Evolutionary conservation across 2,113 vertebrate species (phyloP), one percentile per base, ranked within the genome.

Genomic region (Loxodonta africana): DNA sequence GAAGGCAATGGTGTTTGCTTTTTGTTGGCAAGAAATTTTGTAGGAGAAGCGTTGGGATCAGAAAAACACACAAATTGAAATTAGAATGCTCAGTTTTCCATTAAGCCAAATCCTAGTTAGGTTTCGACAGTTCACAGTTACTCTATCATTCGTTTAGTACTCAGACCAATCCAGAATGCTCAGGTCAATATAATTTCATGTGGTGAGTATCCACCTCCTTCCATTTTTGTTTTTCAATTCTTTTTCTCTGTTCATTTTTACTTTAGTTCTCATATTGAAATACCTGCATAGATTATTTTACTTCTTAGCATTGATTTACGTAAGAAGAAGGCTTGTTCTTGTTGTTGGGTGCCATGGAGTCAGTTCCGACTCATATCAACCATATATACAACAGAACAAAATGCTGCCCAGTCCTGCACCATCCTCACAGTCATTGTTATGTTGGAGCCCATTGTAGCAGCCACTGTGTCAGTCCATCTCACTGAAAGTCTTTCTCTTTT

Each of bases 1-100:
- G 7, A 94, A 89, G 86, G 67, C 77, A 97, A 97, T 97, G 65
- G 44, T 0, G 0, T 95, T 95, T 96, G 78, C 78, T 69, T 77
- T 95, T 93, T 94, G 8, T 63, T 89, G 82, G 44, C 91, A 63
- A 80, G 69, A 92, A 89, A 77, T 57, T 89, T 94, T 1, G 26
- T 15, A 15, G 8, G 17, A 9, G n/a, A 78, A 78, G 62, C 90
- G 44, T 37, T 91, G 6, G n/a, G 65, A 48, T 73, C 33, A 73
- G n/a, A 37, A 73, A 73, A 73, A 73, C n/a, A n/a, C 33, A 20
- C 41, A 51, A 30, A 44, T 3, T 78, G 28, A 28, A 23, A 53
- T 88, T 48, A 81, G 37, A 83, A 74, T 60, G 20, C 30, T 63
- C 21, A 80, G 48, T 74, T 88, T 91, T 83, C 41, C 71, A 21